These are phyloP conservation scores for Labroides dimidiatus DNA, from an alignment of 2,797 vertebrate genomes.

Conservation along the genomic window DNA sequence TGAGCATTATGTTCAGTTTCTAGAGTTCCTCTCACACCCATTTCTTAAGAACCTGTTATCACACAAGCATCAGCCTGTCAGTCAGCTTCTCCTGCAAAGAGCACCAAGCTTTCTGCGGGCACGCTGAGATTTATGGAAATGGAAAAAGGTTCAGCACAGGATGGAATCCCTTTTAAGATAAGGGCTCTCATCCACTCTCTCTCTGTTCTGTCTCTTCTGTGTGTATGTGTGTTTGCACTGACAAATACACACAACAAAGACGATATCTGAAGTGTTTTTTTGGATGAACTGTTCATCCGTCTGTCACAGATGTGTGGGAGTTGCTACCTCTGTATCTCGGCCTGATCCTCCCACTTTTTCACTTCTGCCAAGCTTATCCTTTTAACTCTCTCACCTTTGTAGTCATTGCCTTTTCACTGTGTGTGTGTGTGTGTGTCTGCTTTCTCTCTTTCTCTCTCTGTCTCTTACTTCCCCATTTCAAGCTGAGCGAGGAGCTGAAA, in stretches of 20 bases:
- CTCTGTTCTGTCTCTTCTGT: background rate
- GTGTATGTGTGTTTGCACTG: background rate
- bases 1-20: background rate
- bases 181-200: conserved; percentile 18
- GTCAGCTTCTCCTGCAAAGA: conserved; percentile 31
- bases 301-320: conserved; percentile 5
- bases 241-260: conserved; percentile 21
- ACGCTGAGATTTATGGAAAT: conserved; percentile 42
- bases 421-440: background rate
- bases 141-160: conserved; percentile 33
- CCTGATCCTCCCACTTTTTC: conserved; percentile 27
- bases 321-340: conserved; percentile 18
- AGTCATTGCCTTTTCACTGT: conserved; percentile 17
- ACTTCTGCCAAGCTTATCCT: conserved; percentile 17
- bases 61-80: conserved; percentile 39
- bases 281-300: conserved; percentile 7
- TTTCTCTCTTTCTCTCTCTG: conserved; percentile 16
- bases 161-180: conserved; percentile 48
- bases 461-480: conserved; percentile 28
- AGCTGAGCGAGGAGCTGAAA: conserved; percentile 90
- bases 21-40: conserved; percentile 19
- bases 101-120: conserved; percentile 14
- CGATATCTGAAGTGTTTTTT: conserved; percentile 33
- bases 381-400: conserved; percentile 8
- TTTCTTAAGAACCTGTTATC: conserved; percentile 23